Evolutionary conservation across 2,888 invertebrate genomes (phyloP).

Genomic region (Cantharis rufa): DNA sequence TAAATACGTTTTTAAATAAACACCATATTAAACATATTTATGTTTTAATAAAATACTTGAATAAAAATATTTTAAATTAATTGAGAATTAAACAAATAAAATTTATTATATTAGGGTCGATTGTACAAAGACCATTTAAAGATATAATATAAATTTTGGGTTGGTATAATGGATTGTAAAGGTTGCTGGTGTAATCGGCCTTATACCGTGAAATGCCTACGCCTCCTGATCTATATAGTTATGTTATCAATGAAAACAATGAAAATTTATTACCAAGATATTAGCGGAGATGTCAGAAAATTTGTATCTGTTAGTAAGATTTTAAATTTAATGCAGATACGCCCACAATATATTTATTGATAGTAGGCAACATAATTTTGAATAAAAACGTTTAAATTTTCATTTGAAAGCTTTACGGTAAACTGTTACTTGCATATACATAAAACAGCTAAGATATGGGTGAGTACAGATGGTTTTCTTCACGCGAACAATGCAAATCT

Average conservation of each 20-base stretch:
- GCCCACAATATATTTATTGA: background rate
- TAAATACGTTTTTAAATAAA: too few species aligned
- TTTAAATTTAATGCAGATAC: background rate
- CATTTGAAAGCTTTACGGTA: constrained; percentile 9
- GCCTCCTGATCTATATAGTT: background rate
- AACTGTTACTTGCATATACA: constrained; percentile 14
- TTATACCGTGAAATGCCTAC: background rate
- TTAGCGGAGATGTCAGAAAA: background rate
- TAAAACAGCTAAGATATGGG: constrained; percentile 18
- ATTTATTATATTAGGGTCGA: background rate
- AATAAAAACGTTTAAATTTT: background rate
- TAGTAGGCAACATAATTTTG: background rate
- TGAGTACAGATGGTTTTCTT: constrained; percentile 16
- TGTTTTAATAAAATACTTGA: too few species aligned
- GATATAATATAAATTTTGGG: background rate
- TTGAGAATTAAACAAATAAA: too few species aligned
- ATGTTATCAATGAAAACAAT: background rate
- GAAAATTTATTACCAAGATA: background rate
- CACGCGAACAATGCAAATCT: constrained; percentile 11
- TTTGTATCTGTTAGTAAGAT: background rate
- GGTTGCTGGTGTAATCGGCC: background rate
- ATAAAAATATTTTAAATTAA: too few species aligned
- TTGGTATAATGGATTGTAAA: background rate
- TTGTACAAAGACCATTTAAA: background rate
- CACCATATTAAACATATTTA: too few species aligned